These are phyloP conservation scores for Tribolium freemani DNA, from an alignment of 2,888 invertebrate species.

Conservation along the genomic window DNA sequence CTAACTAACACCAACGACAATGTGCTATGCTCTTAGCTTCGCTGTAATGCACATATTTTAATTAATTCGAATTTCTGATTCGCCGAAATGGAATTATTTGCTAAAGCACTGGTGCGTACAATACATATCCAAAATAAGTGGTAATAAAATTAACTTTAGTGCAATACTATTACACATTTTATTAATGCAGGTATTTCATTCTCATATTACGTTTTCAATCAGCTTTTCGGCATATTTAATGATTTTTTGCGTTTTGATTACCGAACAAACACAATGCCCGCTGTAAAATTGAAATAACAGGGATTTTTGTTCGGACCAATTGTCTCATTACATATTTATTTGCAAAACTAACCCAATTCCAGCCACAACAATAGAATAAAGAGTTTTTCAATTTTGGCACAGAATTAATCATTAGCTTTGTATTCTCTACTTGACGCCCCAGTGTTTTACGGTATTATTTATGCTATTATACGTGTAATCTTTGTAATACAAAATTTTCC, in stretches of 20 bases:
- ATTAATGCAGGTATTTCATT: background rate
- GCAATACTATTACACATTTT: background rate
- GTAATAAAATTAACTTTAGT: background rate
- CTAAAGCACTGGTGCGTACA: background rate
- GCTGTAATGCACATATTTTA: background rate
- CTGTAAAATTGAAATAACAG: background rate
- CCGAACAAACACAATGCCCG: background rate
- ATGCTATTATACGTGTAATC: too few species aligned
- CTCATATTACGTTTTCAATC: background rate
- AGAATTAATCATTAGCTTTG: too few species aligned
- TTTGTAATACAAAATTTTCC: too few species aligned
- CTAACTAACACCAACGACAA: conserved; percentile 3
- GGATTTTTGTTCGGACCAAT: background rate
- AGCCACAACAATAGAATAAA: background rate
- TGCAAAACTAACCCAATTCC: background rate
- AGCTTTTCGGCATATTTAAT: background rate
- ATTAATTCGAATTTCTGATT: too few species aligned
- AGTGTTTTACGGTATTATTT: too few species aligned
- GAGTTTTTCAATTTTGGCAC: too few species aligned
- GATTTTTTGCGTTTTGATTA: background rate
- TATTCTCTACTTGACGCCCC: too few species aligned
- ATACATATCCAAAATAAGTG: conserved; percentile 1
- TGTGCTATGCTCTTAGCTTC: background rate
- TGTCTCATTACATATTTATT: background rate
- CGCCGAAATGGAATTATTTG: conserved; percentile 8